These are phyloP conservation scores for Percopsis omiscomaycus DNA, from an alignment of 2,797 vertebrate genomes.

Conservation along the genomic window DNA sequence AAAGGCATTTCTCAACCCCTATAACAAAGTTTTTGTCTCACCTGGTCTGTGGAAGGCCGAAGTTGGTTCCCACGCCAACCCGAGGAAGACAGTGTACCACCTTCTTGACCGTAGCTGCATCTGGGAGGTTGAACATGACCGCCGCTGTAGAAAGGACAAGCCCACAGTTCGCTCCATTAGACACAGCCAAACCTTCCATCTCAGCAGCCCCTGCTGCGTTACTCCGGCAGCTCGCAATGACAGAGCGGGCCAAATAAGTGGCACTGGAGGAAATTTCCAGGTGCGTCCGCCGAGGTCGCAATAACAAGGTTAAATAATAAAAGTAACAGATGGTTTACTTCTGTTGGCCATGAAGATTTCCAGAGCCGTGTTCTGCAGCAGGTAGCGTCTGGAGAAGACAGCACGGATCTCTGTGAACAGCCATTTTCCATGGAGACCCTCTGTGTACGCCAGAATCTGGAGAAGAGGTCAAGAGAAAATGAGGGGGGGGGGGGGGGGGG, in stretches of 20 bases:
- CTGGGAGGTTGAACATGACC: conserved; percentile 97
- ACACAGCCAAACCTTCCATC: neutral
- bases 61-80: conserved; percentile 94
- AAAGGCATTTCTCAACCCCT: neutral
- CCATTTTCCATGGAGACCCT: conserved; percentile 98
- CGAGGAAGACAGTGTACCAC: conserved; percentile 93
- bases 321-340: conserved; percentile 77
- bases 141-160: conserved; percentile 76
- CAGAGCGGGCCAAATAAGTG: neutral
- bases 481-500: conserved; percentile 1
- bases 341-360: conserved; percentile 98
- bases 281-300: neutral
- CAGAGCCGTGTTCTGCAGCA: conserved; percentile 95
- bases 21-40: conserved; percentile 45
- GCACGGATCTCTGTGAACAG: conserved; percentile 94
- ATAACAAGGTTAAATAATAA: neutral
- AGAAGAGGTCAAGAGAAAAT: conserved; percentile 8
- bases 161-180: conserved; percentile 10
- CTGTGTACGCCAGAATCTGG: conserved; percentile 92
- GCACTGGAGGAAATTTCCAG: neutral
- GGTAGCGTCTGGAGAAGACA: conserved; percentile 92
- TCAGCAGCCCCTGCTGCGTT: neutral
- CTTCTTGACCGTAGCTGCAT: conserved; percentile 91
- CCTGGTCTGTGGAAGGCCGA: conserved; percentile 96
- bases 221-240: neutral